Conservation (phyloP, 2,797 vertebrate genomes). For the Emydoidea blandingii region DNA sequence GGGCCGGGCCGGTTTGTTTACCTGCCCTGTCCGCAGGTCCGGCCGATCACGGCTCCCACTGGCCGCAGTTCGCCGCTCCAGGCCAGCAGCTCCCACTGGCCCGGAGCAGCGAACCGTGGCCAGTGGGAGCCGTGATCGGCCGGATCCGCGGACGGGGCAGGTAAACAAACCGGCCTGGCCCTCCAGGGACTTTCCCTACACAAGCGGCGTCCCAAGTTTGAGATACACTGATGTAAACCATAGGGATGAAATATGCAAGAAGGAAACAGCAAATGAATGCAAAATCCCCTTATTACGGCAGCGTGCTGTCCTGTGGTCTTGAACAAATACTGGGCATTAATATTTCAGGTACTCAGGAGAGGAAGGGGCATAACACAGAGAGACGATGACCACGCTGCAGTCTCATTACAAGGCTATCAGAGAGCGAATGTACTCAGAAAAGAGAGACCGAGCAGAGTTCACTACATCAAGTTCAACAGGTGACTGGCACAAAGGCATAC, state of each 20-base stretch:
- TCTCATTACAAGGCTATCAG: background rate
- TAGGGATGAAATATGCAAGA: constrained; percentile 13
- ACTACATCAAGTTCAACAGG: constrained; percentile 43
- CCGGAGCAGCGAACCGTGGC: too few relatives aligned
- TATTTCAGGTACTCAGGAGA: constrained; percentile 38
- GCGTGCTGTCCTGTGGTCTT: background rate
- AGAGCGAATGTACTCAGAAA: background rate
- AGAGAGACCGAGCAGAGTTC: background rate
- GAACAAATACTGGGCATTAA: constrained; percentile 30
- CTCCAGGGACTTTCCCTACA: too few relatives aligned
- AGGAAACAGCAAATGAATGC: background rate
- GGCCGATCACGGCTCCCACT: too few relatives aligned
- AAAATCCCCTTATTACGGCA: background rate
- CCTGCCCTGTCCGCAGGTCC: too few relatives aligned
- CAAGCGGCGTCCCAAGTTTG: too few relatives aligned
- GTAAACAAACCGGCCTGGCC: too few relatives aligned
- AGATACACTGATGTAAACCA: background rate
- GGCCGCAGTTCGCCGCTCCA: too few relatives aligned
- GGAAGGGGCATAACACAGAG: background rate
- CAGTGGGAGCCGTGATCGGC: too few relatives aligned
- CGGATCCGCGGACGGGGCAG: too few relatives aligned
- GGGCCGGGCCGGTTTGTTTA: too few relatives aligned
- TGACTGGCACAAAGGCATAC: constrained; percentile 51
- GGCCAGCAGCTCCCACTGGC: too few relatives aligned
- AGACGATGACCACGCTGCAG: background rate